phyloP scores from a whole-genome alignment of 2,113 vertebrate genomes.

The Sebastes schlegelii region DNA sequence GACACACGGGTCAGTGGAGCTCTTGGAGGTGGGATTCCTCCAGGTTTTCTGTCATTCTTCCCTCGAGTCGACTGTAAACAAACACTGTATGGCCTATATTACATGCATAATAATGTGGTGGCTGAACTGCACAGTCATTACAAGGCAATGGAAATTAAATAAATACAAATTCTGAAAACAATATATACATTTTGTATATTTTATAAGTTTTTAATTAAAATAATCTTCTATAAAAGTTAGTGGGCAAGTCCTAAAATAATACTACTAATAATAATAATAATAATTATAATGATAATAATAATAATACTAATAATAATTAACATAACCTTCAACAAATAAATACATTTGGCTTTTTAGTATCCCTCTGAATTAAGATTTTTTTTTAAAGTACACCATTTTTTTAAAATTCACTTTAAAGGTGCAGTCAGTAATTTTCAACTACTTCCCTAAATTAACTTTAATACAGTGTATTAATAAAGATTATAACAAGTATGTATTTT shows the following conservation, averaged over 20 bases:
- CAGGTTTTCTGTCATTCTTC: slow-evolving; percentile 40
- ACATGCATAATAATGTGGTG: background rate
- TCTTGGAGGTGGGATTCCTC: slow-evolving; percentile 51
- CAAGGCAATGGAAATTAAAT: background rate
- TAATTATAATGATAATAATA: background rate
- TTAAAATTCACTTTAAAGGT: background rate
- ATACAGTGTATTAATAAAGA: background rate
- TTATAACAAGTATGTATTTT: background rate
- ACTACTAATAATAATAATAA: background rate
- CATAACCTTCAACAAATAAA: background rate
- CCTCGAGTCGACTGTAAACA: slow-evolving; percentile 44
- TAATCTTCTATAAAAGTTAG: background rate
- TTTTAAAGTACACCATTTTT: no score
- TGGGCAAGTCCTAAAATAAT: background rate
- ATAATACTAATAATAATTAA: background rate
- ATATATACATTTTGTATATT: background rate
- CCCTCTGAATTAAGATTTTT: no score
- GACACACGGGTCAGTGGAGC: slow-evolving; percentile 59
- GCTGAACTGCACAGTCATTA: background rate
- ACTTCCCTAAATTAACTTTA: background rate
- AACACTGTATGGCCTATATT: slow-evolving; percentile 3
- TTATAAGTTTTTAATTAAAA: background rate
- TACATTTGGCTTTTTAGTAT: background rate
- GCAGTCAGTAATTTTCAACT: background rate
- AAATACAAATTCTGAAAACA: background rate